These are phyloP conservation scores for Antedon bifida DNA, from an alignment of 35 echinoderm and acorn worm genomes.

Conservation along the genomic window DNA sequence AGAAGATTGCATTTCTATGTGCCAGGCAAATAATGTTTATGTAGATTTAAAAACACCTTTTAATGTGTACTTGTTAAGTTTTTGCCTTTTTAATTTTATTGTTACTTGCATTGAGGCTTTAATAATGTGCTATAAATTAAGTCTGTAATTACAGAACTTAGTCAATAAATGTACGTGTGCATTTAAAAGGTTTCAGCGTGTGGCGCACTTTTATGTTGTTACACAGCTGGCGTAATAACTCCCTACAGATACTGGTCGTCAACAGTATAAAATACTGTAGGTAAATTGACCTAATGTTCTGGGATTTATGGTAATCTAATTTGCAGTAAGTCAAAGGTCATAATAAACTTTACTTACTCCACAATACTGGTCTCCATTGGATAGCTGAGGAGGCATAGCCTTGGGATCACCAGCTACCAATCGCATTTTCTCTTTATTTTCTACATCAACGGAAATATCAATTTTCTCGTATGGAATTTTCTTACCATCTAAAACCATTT, in stretches of 20 bases:
- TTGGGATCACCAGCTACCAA: constrained; percentile 41
- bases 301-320: background rate
- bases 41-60: too few species aligned
- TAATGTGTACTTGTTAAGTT: too few species aligned
- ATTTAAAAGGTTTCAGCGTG: background rate
- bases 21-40: too few species aligned
- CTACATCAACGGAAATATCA: constrained; percentile 32
- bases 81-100: too few species aligned
- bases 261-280: too few species aligned
- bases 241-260: background rate
- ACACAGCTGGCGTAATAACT: background rate
- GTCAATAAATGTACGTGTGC: background rate
- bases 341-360: constrained; percentile 64
- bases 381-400: constrained; percentile 57
- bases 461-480: constrained; percentile 36
- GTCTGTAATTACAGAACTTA: too few species aligned
- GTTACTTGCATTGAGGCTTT: too few species aligned
- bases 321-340: background rate
- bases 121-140: too few species aligned
- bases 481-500: constrained; percentile 40
- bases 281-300: background rate
- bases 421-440: constrained; percentile 42
- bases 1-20: background rate
- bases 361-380: constrained; percentile 51
- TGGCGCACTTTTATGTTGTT: background rate